Evolutionary conservation across 2,113 vertebrate species (phyloP).

Genomic region (Calyptommatus sinebrachiatus): DNA sequence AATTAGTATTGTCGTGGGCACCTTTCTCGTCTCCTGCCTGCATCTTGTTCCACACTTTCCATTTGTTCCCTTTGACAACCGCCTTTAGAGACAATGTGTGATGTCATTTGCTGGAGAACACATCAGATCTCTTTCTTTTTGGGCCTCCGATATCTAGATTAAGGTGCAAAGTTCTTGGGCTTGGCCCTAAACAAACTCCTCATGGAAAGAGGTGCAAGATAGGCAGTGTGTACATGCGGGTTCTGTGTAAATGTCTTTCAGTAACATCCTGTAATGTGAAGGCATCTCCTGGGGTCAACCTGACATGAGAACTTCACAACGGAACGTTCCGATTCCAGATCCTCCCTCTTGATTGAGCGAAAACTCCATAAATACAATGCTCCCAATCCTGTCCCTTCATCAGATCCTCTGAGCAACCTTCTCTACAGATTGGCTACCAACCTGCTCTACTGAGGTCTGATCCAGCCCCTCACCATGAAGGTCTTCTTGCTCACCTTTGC

Average conservation of each 20-base stretch:
- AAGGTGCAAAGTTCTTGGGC: background rate
- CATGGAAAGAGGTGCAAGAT: background rate
- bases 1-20: background rate
- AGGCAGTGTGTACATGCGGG: background rate
- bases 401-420: background rate
- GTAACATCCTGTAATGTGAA: background rate
- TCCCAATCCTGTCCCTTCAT: background rate
- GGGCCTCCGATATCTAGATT: background rate
- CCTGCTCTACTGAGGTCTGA: background rate
- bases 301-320: background rate
- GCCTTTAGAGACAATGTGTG: background rate
- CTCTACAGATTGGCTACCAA: background rate
- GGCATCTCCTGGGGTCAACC: background rate
- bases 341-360: background rate
- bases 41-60: background rate
- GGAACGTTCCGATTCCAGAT: background rate
- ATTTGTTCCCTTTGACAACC: background rate
- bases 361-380: background rate
- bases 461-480: conserved; percentile 1
- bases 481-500: background rate
- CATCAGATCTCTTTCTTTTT: background rate
- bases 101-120: background rate
- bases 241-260: background rate
- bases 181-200: background rate
- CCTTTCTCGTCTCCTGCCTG: background rate